Conservation (phyloP, 1,140 invertebrate species). For the Rhopalosiphum maidis region DNA sequence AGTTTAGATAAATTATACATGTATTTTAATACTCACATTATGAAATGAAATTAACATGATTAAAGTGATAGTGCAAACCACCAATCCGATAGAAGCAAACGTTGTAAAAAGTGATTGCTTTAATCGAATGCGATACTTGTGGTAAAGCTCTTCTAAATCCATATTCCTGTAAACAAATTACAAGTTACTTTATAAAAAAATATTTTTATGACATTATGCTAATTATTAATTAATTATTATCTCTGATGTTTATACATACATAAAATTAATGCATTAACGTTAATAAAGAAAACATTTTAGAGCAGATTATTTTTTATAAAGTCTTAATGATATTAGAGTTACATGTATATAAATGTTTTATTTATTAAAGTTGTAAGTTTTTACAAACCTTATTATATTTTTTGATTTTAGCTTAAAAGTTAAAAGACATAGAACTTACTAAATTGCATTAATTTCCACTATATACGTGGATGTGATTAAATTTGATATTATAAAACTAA, state of each 20-base stretch:
- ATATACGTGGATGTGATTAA: background rate
- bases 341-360: background rate
- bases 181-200: background rate
- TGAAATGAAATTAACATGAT: constrained; percentile 66
- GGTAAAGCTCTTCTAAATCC: constrained; percentile 72
- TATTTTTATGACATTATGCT: background rate
- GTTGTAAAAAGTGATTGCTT: constrained; percentile 72
- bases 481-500: background rate
- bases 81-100: constrained; percentile 66
- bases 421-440: background rate
- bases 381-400: background rate
- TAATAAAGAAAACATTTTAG: background rate
- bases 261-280: background rate
- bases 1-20: background rate
- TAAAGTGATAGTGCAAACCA: constrained; percentile 64
- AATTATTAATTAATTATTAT: background rate
- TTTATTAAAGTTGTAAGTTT: constrained; percentile 11
- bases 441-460: background rate
- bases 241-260: background rate
- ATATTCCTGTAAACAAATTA: constrained; percentile 62
- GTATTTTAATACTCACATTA: constrained; percentile 63
- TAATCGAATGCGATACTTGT: constrained; percentile 70
- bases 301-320: background rate
- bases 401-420: background rate
- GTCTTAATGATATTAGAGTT: background rate